Evolutionary conservation across 2,888 invertebrate genomes (phyloP).

Genomic region (Hydriomena furcata): DNA sequence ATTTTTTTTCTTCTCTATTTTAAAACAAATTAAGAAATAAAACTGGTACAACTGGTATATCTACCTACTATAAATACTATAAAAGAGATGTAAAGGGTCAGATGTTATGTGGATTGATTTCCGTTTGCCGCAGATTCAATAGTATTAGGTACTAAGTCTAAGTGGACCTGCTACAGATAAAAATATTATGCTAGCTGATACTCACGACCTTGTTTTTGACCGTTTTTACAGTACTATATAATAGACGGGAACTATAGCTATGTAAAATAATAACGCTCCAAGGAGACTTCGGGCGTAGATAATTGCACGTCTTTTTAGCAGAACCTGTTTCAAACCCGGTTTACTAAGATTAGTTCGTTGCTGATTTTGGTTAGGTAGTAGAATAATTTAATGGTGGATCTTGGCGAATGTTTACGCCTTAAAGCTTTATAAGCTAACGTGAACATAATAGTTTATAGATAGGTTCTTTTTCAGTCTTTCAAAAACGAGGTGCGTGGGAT

Average conservation of each 20-base stretch:
- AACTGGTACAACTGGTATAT: too few species aligned
- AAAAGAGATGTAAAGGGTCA: too few species aligned
- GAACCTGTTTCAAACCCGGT: constrained; percentile 34
- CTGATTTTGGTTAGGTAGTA: constrained; percentile 20
- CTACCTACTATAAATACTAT: too few species aligned
- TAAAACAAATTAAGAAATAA: too few species aligned
- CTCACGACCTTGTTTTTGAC: too few species aligned
- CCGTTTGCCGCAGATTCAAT: too few species aligned
- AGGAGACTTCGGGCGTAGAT: constrained; percentile 29
- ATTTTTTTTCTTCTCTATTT: too few species aligned
- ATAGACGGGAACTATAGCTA: background rate
- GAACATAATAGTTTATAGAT: background rate
- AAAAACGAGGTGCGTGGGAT: constrained; percentile 25
- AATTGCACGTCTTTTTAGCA: constrained; percentile 32
- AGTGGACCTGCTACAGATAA: too few species aligned
- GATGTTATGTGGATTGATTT: too few species aligned
- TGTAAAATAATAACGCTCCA: constrained; percentile 23
- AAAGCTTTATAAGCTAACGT: constrained; percentile 15
- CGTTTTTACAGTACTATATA: background rate
- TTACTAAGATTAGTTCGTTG: constrained; percentile 12
- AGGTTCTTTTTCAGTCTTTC: constrained; percentile 2
- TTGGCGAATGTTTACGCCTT: background rate
- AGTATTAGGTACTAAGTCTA: too few species aligned
- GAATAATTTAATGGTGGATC: constrained; percentile 6
- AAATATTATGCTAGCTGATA: too few species aligned